phyloP scores from a whole-genome alignment of 1,140 invertebrate species.

The Hyphantria cunea region DNA sequence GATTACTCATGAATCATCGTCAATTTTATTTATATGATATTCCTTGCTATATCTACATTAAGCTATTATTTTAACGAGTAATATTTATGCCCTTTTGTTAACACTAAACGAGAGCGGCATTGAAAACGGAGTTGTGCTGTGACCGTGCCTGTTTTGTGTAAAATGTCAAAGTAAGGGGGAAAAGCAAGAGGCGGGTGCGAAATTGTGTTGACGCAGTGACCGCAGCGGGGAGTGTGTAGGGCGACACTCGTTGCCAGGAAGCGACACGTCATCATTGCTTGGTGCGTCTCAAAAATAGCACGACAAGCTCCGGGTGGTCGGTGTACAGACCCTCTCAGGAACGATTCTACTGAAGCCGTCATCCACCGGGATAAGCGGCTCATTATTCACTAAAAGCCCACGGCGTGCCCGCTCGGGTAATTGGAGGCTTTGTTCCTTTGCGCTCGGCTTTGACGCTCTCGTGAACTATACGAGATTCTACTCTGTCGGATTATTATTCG shows the following conservation, averaged over 20 bases:
- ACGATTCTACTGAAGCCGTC: conserved; percentile 69
- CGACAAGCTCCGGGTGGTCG: conserved; percentile 52
- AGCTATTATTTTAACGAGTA: conserved; percentile 13
- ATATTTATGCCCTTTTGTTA: conserved; percentile 17
- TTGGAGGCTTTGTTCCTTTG: conserved; percentile 77
- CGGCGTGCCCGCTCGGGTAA: conserved; percentile 73
- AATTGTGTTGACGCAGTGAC: conserved; percentile 69
- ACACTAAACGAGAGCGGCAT: conserved; percentile 31
- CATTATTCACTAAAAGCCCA: conserved; percentile 81
- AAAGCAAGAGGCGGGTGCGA: conserved; percentile 46
- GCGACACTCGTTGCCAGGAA: conserved; percentile 11
- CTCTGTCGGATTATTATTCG: conserved; percentile 64
- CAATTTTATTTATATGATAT: too few relatives aligned
- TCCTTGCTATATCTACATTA: neutral
- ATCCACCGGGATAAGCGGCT: conserved; percentile 70
- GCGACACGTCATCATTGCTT: neutral
- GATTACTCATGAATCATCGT: too few relatives aligned
- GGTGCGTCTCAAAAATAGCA: neutral
- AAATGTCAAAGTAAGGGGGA: conserved; percentile 67
- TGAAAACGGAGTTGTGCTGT: conserved; percentile 56
- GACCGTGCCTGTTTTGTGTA: conserved; percentile 59
- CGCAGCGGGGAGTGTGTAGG: conserved; percentile 35
- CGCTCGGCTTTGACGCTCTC: conserved; percentile 62
- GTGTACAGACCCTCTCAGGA: conserved; percentile 56
- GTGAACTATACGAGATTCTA: conserved; percentile 51